phyloP scores from a whole-genome alignment of 2,888 invertebrate genomes.

The Andrena trimmerana region DNA sequence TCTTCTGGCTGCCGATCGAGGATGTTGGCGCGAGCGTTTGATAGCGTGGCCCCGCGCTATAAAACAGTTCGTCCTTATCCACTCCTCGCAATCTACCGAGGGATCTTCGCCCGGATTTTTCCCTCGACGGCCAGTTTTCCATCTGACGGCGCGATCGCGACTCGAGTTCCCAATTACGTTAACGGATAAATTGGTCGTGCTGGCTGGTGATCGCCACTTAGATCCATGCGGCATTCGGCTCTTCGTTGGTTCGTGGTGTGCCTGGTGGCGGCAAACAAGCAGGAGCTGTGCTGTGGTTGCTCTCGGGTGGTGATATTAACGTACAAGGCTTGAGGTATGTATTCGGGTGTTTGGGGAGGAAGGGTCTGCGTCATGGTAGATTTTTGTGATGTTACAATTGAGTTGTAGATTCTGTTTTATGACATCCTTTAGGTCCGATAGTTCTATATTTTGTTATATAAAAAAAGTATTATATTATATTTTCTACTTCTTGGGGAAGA shows the following conservation, averaged over 20 bases:
- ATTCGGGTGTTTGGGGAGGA: too few relatives aligned
- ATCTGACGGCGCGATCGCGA: not conserved
- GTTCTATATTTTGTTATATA: too few relatives aligned
- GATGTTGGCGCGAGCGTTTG: conserved; percentile 45
- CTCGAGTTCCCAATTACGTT: conserved; percentile 7
- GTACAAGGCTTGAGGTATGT: too few relatives aligned
- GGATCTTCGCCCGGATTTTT: conserved; percentile 18
- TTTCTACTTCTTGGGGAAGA: too few relatives aligned
- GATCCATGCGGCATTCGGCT: not conserved
- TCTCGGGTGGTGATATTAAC: not conserved
- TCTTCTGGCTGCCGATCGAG: conserved; percentile 50
- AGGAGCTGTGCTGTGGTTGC: not conserved
- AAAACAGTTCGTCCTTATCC: conserved; percentile 59
- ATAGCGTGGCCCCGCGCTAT: conserved; percentile 39
- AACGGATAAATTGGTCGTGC: not conserved
- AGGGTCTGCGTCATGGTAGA: too few relatives aligned
- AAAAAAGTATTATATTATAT: too few relatives aligned
- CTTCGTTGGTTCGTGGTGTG: not conserved
- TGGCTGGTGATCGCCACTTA: not conserved
- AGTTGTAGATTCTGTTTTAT: too few relatives aligned
- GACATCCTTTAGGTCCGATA: too few relatives aligned
- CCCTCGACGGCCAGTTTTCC: not conserved
- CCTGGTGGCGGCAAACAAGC: not conserved
- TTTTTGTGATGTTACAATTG: too few relatives aligned
- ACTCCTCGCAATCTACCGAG: not conserved